Percentiles rank a stretch among this genome's conserved stretches.
Evolutionary conservation across 2,797 vertebrate genomes (phyloP).

Genomic region (Lophotriccus pileatus): DNA sequence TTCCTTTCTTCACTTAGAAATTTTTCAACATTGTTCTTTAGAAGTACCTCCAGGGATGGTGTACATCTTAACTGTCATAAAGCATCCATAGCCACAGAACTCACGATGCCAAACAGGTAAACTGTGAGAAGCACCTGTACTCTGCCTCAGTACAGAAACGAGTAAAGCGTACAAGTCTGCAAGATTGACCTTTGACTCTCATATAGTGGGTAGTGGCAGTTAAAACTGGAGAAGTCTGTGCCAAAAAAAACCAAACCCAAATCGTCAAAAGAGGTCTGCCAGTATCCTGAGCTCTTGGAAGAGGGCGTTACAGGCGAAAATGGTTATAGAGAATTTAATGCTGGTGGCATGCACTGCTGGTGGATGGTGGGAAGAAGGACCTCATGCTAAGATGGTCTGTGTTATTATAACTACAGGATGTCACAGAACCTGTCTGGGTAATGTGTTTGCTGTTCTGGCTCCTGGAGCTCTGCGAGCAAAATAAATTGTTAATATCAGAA

Average conservation of each 20-base stretch:
- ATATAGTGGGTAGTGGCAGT: neutral
- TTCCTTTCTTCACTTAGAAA: neutral
- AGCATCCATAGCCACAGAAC: neutral
- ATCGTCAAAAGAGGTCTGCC: neutral
- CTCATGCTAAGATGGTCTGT: neutral
- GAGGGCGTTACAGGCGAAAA: neutral
- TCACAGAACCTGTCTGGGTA: constrained; percentile 14
- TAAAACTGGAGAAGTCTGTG: neutral
- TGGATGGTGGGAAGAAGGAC: neutral
- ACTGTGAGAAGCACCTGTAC: neutral
- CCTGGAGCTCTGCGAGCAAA: neutral
- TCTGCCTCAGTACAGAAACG: neutral
- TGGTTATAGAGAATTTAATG: neutral
- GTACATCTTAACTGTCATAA: neutral
- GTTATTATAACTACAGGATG: neutral
- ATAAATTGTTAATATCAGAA: neutral
- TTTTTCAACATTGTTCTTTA: neutral
- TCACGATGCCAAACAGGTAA: accelerated
- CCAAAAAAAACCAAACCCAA: neutral
- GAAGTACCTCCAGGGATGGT: neutral
- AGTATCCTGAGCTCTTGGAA: neutral
- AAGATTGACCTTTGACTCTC: neutral
- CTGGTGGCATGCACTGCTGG: neutral
- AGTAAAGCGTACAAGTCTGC: neutral
- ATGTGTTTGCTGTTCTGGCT: neutral